Percentiles rank a stretch among this genome's conserved stretches.
phyloP scores from a whole-genome alignment of 2,888 invertebrate genomes.

The Oasisia sp. region DNA sequence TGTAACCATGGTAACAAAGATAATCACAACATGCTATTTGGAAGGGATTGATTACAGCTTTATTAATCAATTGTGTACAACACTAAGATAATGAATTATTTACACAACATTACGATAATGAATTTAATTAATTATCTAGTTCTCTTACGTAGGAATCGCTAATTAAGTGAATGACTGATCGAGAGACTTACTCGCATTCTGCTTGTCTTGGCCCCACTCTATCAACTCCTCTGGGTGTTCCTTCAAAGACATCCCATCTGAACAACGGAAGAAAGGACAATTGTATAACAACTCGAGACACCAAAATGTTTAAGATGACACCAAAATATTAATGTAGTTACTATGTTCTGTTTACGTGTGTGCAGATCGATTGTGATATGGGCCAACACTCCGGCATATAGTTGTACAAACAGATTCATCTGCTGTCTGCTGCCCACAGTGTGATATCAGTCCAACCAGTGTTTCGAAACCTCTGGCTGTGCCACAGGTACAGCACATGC shows the following conservation, averaged over 20 bases:
- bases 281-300: neutral
- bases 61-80: neutral
- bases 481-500: too few relatives aligned
- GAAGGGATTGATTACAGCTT: neutral
- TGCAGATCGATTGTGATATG: too few relatives aligned
- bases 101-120: neutral
- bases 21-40: slow-evolving; percentile 5
- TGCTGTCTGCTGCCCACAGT: too few relatives aligned
- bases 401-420: too few relatives aligned
- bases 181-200: neutral
- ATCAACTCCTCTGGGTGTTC: neutral
- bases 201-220: neutral
- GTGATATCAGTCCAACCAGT: too few relatives aligned
- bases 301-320: neutral
- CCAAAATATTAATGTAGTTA: neutral
- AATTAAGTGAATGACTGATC: neutral
- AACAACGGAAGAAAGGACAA: neutral
- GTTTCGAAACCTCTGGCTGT: too few relatives aligned
- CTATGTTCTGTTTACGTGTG: too few relatives aligned
- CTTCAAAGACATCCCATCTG: neutral
- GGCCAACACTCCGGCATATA: too few relatives aligned
- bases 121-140: neutral
- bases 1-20: neutral
- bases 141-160: neutral
- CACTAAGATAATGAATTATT: neutral